Evolutionary conservation across 2,797 vertebrate genomes (phyloP).

Genomic region (Chelmon rostratus): DNA sequence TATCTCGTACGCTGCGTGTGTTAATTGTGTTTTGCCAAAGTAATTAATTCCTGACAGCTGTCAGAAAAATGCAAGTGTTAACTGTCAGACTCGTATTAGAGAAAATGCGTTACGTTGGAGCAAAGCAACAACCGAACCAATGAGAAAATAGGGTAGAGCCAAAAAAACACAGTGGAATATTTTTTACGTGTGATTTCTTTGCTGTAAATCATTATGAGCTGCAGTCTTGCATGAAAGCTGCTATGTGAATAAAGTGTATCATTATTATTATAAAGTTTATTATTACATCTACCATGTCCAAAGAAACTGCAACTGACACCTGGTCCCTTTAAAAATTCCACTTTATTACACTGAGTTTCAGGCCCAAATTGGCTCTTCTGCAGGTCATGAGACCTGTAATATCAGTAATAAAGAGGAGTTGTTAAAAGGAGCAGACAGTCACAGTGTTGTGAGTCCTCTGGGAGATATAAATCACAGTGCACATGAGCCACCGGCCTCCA

Average conservation of each 20-base stretch:
- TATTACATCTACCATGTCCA: no score
- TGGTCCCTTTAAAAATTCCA: neutral
- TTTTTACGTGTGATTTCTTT: no score
- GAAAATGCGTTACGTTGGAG: no score
- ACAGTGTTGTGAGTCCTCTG: neutral
- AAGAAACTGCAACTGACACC: neutral
- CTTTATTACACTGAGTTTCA: neutral
- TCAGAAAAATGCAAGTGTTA: neutral
- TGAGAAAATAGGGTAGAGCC: no score
- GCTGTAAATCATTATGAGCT: no score
- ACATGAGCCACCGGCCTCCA: neutral
- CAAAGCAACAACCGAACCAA: no score
- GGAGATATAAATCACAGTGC: neutral
- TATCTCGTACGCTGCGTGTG: no score
- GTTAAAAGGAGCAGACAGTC: neutral
- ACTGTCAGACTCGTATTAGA: no score
- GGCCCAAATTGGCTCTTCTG: neutral
- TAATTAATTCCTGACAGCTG: conserved; percentile 2
- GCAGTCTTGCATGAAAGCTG: no score
- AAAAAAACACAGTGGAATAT: no score
- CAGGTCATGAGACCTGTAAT: neutral
- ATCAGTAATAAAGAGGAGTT: neutral
- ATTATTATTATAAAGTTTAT: no score
- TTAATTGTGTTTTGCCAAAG: neutral
- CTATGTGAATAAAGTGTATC: no score